Base-by-base conservation (phyloP, 2,797 vertebrate species). In the Anguilla megastoma region DNA sequence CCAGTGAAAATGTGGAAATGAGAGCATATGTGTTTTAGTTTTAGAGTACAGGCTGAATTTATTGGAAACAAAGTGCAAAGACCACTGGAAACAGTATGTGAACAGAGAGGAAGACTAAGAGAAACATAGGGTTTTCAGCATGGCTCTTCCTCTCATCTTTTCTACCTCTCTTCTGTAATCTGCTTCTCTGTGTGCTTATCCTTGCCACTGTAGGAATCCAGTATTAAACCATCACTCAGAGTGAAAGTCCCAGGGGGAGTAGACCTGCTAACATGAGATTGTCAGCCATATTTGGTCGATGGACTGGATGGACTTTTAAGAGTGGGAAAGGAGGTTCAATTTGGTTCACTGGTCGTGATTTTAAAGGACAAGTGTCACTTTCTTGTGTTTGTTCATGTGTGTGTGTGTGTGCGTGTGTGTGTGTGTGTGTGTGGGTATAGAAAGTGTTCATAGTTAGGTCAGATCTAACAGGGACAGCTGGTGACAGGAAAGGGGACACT, bases 391-490 rank as follows among this genome's bases (percentile, higher is more conserved):
- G n/a, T 21, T 66, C 71, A 56, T 71, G 88, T 88, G 58, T 45
- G 86, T 89, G 88, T 88, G 86, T 87, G 87, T 63, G 76, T 36
- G 87, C 52, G 76, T 36, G 14, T 80, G 76, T 74, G 48, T 33
- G 85, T 88, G 87, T 88, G 54, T 89, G 88, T 89, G 69, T 30
- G 30, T 88, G 71, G 9, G 41, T 30, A 24, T 80, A 89, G 88
- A 86, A 71, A 58, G 89, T 79, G 89, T 89, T 87, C 71, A 50
- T 74, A 87, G 60, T 86, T 76, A 79, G 88, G 87, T 91, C 27
- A 89, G 80, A 86, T 36, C 90, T 90, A 87, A 86, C 52, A 84
- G 88, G 85, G 88, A 63, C 89, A 89, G 91, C 84, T 91, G 88
- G 90, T 89, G 89, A 74, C 88, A 85, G 85, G 88, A 88, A 89